Evolutionary conservation across 2,888 invertebrate genomes (phyloP).

Genomic region (Brenthis daphne): DNA sequence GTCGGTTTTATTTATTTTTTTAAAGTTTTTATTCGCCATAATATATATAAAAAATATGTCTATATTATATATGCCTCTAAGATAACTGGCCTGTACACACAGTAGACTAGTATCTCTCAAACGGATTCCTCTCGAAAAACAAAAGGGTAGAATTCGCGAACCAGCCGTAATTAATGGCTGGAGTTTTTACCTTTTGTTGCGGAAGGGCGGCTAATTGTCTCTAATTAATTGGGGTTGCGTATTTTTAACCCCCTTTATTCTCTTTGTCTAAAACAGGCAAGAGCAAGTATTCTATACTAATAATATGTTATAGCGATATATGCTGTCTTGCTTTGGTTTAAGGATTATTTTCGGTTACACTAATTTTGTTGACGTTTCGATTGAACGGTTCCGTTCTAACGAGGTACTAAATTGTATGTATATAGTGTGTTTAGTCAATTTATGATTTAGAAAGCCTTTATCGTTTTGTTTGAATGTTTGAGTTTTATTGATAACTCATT

Average conservation of each 20-base stretch:
- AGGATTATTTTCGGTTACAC: slow-evolving; percentile 7
- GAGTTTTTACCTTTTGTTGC: slow-evolving; percentile 80
- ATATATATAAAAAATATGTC: too few species aligned
- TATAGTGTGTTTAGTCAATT: slow-evolving; percentile 49
- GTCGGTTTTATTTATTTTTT: too few species aligned
- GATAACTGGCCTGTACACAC: slow-evolving; percentile 8
- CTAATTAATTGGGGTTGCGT: slow-evolving; percentile 77
- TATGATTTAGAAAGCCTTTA: slow-evolving; percentile 55
- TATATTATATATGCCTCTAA: too few species aligned
- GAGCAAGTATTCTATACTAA: not conserved
- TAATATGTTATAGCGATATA: not conserved
- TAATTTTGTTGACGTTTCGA: slow-evolving; percentile 15
- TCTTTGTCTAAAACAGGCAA: slow-evolving; percentile 26
- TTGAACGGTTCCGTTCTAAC: slow-evolving; percentile 45
- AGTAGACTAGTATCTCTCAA: slow-evolving; percentile 47
- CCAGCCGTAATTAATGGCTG: slow-evolving; percentile 69
- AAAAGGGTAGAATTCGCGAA: slow-evolving; percentile 55
- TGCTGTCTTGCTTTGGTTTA: not conserved
- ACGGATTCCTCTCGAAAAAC: slow-evolving; percentile 57
- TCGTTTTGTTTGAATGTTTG: slow-evolving; percentile 48
- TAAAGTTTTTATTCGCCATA: too few species aligned
- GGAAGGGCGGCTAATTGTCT: slow-evolving; percentile 79
- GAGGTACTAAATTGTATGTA: slow-evolving; percentile 51
- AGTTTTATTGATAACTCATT: slow-evolving; percentile 25
- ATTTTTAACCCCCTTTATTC: slow-evolving; percentile 65